Percentiles rank a stretch among this genome's conserved stretches.
Conservation (phyloP, 2,113 vertebrate genomes). For the Syngnathus typhle region DNA sequence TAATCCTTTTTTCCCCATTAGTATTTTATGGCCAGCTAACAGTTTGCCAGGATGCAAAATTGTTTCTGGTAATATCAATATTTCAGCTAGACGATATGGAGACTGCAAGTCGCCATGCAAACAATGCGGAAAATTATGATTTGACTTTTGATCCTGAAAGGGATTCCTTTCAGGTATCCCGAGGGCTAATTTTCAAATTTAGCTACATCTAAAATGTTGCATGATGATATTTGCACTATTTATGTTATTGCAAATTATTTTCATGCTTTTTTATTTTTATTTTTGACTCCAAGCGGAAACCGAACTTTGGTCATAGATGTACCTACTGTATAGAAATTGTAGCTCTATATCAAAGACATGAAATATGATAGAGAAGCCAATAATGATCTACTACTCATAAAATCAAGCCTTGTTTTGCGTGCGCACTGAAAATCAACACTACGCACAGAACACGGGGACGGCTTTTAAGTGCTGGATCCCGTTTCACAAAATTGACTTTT, state of each 20-base stretch:
- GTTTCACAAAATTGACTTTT: constrained; percentile 48
- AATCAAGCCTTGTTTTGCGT: constrained; percentile 22
- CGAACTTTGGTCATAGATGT: neutral
- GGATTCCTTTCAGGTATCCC: too few relatives aligned
- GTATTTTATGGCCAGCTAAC: neutral
- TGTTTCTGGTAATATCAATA: constrained; percentile 1
- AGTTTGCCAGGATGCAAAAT: neutral
- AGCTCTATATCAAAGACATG: neutral
- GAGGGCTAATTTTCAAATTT: neutral
- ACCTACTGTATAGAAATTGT: neutral
- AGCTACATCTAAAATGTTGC: neutral
- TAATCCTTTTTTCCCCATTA: neutral
- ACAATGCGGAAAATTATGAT: neutral
- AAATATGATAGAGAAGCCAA: neutral
- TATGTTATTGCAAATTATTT: constrained; percentile 25
- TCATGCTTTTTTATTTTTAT: constrained; percentile 1
- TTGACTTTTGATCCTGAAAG: neutral
- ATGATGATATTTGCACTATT: neutral
- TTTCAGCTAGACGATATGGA: neutral
- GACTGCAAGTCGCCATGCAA: neutral
- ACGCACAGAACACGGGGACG: constrained; percentile 39
- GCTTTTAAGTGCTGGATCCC: constrained; percentile 44
- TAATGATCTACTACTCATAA: neutral
- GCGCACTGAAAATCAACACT: constrained; percentile 17
- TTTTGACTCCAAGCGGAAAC: neutral